Conservation (phyloP, 2,888 invertebrate species). For the Macrophya annulata region DNA sequence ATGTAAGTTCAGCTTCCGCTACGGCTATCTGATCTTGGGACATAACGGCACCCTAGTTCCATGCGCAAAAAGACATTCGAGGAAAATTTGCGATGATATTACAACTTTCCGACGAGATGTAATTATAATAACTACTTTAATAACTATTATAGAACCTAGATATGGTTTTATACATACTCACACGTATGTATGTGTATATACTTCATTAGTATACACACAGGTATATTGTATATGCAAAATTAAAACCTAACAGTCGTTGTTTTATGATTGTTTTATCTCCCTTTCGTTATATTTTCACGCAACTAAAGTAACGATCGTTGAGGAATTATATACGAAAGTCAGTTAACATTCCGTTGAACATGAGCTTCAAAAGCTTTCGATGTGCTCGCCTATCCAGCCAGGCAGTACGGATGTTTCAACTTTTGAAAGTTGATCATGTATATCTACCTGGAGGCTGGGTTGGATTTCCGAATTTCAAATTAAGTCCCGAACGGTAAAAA, state of each 20-base stretch:
- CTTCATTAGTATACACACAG: neutral
- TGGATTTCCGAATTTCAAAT: no score
- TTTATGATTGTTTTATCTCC: neutral
- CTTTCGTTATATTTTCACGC: neutral
- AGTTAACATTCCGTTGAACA: neutral
- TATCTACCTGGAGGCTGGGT: neutral
- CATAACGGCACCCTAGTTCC: slow-evolving; percentile 19
- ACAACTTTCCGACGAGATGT: slow-evolving; percentile 15
- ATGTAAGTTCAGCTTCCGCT: slow-evolving; percentile 9
- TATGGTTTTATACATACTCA: neutral
- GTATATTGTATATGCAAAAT: neutral
- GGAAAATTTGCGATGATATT: neutral
- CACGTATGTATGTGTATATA: neutral
- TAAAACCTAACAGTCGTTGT: neutral
- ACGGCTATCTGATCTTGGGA: slow-evolving; percentile 17
- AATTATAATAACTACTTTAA: slow-evolving; percentile 22
- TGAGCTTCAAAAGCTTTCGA: neutral
- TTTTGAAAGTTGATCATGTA: neutral
- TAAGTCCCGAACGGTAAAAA: no score
- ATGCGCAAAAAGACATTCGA: neutral
- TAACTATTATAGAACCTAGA: neutral
- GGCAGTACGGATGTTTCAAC: neutral
- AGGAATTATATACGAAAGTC: neutral
- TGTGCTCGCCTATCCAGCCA: neutral
- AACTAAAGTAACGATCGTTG: neutral